These are phyloP conservation scores for Takifugu flavidus DNA, from an alignment of 2,113 vertebrate species.

Conservation along the genomic window DNA sequence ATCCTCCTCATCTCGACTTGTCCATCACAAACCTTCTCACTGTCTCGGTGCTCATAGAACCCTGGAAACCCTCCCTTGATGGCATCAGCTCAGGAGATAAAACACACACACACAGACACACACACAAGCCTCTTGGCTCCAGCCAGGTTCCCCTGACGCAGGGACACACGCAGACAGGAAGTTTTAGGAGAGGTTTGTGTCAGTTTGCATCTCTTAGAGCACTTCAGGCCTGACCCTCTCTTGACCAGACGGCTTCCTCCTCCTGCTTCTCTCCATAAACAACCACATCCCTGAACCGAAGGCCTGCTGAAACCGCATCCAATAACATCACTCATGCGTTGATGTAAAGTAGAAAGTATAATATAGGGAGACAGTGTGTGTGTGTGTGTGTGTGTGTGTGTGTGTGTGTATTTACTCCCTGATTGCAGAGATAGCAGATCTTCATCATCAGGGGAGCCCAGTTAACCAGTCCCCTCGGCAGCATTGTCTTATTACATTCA, in stretches of 20 bases:
- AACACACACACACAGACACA: conserved; percentile 28
- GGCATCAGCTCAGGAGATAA: conserved; percentile 17
- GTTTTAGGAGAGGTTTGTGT: conserved; percentile 72
- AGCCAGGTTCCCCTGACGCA: conserved; percentile 68
- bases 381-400: conserved; percentile 4
- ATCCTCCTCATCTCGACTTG: conserved; percentile 71
- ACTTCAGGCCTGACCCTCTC: conserved; percentile 70
- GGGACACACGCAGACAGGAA: conserved; percentile 70
- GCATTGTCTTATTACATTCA: neutral
- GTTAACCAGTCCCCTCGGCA: conserved; percentile 55
- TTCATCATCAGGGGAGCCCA: conserved; percentile 45
- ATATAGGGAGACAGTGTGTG: conserved; percentile 20
- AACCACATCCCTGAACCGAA: conserved; percentile 68
- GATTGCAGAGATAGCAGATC: conserved; percentile 51
- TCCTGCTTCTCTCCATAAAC: conserved; percentile 70
- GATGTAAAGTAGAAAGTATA: conserved; percentile 46
- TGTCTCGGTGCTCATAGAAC: conserved; percentile 53
- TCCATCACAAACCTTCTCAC: conserved; percentile 66
- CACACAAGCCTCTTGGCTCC: conserved; percentile 53
- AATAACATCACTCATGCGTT: conserved; percentile 74
- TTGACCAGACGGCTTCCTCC: conserved; percentile 66
- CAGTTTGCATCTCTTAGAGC: conserved; percentile 69
- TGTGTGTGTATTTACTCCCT: conserved; percentile 47
- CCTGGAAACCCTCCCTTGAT: conserved; percentile 26
- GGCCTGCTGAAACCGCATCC: conserved; percentile 54